A percentile compares a stretch with the other conserved stretches of the same genome.
These are phyloP conservation scores for Papilio aristodemus DNA, from an alignment of 1,140 invertebrate genomes.

Conservation along the genomic window DNA sequence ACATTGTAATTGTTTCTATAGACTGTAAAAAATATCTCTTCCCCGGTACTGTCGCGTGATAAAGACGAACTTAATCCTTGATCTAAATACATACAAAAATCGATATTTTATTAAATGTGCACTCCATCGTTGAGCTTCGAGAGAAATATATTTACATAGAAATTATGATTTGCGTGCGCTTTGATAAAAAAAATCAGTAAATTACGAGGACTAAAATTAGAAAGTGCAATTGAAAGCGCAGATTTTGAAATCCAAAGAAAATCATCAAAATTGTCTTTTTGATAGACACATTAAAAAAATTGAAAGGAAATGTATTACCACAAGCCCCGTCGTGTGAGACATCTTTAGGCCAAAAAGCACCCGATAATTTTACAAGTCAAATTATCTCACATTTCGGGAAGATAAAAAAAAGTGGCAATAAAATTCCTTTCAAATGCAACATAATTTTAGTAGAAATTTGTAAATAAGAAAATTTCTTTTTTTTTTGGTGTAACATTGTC, in stretches of 20 bases:
- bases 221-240: slow-evolving; percentile 23
- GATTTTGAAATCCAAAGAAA: slow-evolving; percentile 26
- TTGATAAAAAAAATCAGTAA: slow-evolving; percentile 4
- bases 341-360: slow-evolving; percentile 25
- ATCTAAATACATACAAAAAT: slow-evolving; percentile 16
- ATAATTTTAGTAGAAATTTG: background rate
- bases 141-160: slow-evolving; percentile 4
- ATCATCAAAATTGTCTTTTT: slow-evolving; percentile 26
- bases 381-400: slow-evolving; percentile 3
- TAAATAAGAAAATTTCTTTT: background rate
- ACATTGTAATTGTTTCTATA: slow-evolving; percentile 46
- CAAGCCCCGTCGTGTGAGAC: background rate
- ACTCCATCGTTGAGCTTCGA: slow-evolving; percentile 18
- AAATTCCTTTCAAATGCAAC: background rate
- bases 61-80: slow-evolving; percentile 6
- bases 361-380: slow-evolving; percentile 1
- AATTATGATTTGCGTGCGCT: background rate
- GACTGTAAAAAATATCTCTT: slow-evolving; percentile 6
- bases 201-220: background rate
- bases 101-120: background rate
- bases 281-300: background rate
- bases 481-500: background rate
- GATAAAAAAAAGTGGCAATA: background rate
- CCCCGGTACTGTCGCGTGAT: background rate
- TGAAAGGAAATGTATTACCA: background rate